Evolutionary conservation across 2,888 invertebrate species (phyloP), one percentile per base, ranked within the genome.

Genomic region (Allygus modestus): DNA sequence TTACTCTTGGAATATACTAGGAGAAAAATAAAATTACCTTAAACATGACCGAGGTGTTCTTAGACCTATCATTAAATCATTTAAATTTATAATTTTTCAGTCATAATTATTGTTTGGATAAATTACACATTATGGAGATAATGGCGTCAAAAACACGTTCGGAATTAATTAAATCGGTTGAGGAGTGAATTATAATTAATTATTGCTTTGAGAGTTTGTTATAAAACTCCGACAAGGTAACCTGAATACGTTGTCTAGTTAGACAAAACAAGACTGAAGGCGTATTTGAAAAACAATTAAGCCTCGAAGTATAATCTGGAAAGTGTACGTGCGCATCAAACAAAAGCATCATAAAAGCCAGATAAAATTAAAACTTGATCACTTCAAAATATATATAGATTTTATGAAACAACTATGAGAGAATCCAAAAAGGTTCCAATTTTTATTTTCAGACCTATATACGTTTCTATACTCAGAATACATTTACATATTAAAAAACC

Each of bases 11-110:
- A 37, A 37, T 17, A 12, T 46, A 46, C 46, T 37, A 37, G 37
- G 11, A 54, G 33, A 69, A 28, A 69, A 31, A 69, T 31, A 4
- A 69, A 69, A 33, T 69, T 31, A 69, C 31, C 69, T 33, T 15
- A 7, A 61, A 69, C 69, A 69, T 33, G 69, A 69, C 33, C 33
- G 7, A 33, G 23, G 69, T 28, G 7, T 7, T 12, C 31, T 4
- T 17, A 69, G 15, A 33, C 69, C 33, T 28, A 28, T 33, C 69
- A 69, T 69, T 69, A 31, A 69, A 69, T 23, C 17, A 31, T 69
- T 69, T 69, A 69, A 69, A 69, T 69, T 69, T 69, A 31, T 69
- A 69, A 69, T 69, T 69, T 69, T 17, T 69, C 54, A 69, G 15
- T 69, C 23, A 69, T 69, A 69, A 69, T 31, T 69, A 69, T 69